Percentiles rank a stretch among this genome's conserved stretches.
Evolutionary conservation across 2,113 vertebrate species (phyloP).

Genomic region (Micronycteris hirsuta): DNA sequence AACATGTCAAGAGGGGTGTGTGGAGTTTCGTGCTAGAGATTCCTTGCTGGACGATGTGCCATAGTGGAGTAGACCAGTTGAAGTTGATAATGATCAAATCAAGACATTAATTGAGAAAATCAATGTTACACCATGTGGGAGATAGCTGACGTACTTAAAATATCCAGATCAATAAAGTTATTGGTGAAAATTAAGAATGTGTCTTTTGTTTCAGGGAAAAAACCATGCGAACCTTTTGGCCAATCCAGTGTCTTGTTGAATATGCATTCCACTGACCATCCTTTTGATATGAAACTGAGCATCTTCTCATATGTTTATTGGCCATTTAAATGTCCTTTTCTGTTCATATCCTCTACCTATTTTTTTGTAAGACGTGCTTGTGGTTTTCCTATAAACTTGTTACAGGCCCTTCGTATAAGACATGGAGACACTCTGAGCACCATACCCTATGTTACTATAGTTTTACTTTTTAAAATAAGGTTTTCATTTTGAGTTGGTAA

Average conservation of each 20-base stretch:
- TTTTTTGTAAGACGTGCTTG: background rate
- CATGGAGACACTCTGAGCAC: background rate
- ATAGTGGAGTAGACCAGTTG: too few species aligned
- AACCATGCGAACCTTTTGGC: too few species aligned
- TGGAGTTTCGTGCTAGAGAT: too few species aligned
- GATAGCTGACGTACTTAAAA: too few species aligned
- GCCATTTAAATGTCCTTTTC: background rate
- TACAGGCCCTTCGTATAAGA: background rate
- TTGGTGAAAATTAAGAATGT: too few species aligned
- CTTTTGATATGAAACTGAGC: background rate
- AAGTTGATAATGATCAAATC: too few species aligned
- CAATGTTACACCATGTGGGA: too few species aligned
- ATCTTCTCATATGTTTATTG: background rate
- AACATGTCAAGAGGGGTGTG: too few species aligned
- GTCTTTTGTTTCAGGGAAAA: too few species aligned
- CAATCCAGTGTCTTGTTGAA: background rate
- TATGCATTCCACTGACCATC: background rate
- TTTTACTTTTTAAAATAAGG: conserved; percentile 16
- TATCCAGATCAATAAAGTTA: too few species aligned
- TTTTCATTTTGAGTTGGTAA: conserved; percentile 17
- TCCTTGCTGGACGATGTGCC: too few species aligned
- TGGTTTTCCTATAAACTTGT: background rate
- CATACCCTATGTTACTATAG: background rate
- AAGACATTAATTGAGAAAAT: too few species aligned
- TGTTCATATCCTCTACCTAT: background rate